These are phyloP conservation scores for Lophura nycthemera DNA, from an alignment of 2,113 vertebrate species.

Conservation along the genomic window DNA sequence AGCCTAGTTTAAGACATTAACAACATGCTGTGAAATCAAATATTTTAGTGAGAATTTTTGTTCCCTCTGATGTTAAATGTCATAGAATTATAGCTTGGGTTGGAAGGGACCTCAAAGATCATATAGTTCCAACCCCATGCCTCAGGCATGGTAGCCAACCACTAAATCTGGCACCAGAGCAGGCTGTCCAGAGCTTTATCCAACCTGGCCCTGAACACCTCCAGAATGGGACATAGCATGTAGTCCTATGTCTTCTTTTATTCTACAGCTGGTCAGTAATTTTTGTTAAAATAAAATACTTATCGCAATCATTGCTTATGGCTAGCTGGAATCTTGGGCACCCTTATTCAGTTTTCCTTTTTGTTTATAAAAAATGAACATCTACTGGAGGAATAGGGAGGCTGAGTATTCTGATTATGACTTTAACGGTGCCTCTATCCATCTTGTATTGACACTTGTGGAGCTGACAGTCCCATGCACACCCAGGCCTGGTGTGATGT, in stretches of 20 bases:
- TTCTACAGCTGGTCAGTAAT: neutral
- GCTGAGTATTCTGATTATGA: neutral
- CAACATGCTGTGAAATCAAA: neutral
- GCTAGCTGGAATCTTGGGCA: neutral
- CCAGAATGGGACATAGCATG: neutral
- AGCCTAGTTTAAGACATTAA: neutral
- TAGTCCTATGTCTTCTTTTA: neutral
- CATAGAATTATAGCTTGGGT: too few relatives aligned
- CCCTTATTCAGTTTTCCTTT: neutral
- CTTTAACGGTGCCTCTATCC: neutral
- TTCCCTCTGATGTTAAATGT: neutral
- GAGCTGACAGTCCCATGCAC: neutral
- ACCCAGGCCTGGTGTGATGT: rapidly evolving
- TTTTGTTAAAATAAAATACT: neutral
- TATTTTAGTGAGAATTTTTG: neutral
- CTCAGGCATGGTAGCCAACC: too few relatives aligned
- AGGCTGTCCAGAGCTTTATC: too few relatives aligned
- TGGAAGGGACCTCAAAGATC: too few relatives aligned
- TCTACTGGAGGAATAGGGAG: neutral
- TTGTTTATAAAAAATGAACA: neutral
- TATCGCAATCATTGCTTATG: neutral
- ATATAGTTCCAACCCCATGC: too few relatives aligned
- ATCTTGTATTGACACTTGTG: neutral
- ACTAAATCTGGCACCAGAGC: too few relatives aligned
- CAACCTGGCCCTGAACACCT: too few relatives aligned